Base-by-base conservation (phyloP, 2,797 vertebrate genomes). In the Girardinus metallicus region DNA sequence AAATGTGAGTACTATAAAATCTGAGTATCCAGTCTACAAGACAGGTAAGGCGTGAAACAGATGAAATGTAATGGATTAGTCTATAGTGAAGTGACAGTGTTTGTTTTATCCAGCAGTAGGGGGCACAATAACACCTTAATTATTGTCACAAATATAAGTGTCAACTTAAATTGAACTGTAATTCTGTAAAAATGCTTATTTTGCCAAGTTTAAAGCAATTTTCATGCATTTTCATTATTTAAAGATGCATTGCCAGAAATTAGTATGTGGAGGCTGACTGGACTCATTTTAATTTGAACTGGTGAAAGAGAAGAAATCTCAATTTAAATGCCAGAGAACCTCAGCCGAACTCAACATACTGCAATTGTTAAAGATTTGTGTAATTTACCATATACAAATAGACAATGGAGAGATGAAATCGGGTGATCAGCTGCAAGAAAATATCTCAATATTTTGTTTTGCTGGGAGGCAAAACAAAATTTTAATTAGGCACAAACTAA, bases 101-200 rank as follows among this genome's bases (percentile, higher is more conserved):
- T 51, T 3, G 12, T 15, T 5, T 41, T 55, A 26, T 72, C 1
- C 23, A 82, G 11, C 93, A 90, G 74, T 82, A 94, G 93, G 78
- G 87, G 93, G 93, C 91, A 80, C 23, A 78, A 91, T 73, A 86
- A 80, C 26, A 66, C 49, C 76, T 87, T 77, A 18, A 55, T 77
- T 29, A 29, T 75, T 1, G 3, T 44, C 26, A 53, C 39, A 49
- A 36, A 74, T 71, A 8, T 13, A 76, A 23, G 2, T 0, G 1
- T 23, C 13, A 68, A 16, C 26, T 74, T 2, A 66, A 12, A 77
- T 16, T 15, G 36, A 36, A 21, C n/a, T 15, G n/a, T 4, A 36
- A 36, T 34, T 36, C 18, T 64, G 31, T 36, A 8, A 64, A 64
- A 15, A 15, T 10, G 8, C 18, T 64, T 12, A 18, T 34, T 64